These are phyloP conservation scores for Drosophila leontia DNA, from an alignment of 1,140 invertebrate species.

Conservation along the genomic window DNA sequence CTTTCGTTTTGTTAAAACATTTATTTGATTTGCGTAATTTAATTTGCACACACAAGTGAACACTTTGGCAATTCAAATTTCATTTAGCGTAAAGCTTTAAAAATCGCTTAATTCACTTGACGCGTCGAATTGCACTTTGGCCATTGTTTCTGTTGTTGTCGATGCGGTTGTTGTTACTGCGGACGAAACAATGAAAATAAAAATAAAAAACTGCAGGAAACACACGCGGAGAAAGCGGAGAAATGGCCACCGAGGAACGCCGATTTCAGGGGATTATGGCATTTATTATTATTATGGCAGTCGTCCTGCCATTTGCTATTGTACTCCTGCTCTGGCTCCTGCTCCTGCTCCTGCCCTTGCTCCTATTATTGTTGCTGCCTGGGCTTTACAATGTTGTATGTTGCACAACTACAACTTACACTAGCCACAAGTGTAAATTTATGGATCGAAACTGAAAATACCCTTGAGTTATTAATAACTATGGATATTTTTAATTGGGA, in stretches of 20 bases:
- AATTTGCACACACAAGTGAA: slow-evolving; percentile 78
- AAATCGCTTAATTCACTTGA: slow-evolving; percentile 82
- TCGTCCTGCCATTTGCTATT: slow-evolving; percentile 47
- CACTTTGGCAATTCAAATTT: slow-evolving; percentile 79
- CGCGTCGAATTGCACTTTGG: slow-evolving; percentile 60
- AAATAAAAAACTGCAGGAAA: slow-evolving; percentile 73
- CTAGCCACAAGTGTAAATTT: not conserved
- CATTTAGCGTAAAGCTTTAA: slow-evolving; percentile 82
- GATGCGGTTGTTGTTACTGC: slow-evolving; percentile 47
- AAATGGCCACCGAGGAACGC: slow-evolving; percentile 46
- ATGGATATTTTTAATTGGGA: not conserved
- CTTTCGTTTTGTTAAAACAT: slow-evolving; percentile 54
- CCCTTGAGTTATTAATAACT: not conserved
- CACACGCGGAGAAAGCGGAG: slow-evolving; percentile 9
- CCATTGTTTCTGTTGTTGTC: slow-evolving; percentile 40
- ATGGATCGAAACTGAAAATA: not conserved
- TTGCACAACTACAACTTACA: slow-evolving; percentile 20
- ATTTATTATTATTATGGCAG: slow-evolving; percentile 80
- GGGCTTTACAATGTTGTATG: slow-evolving; percentile 53
- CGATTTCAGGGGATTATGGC: slow-evolving; percentile 73
- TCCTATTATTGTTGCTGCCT: slow-evolving; percentile 26
- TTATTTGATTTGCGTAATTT: slow-evolving; percentile 82
- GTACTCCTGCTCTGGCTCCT: slow-evolving; percentile 1
- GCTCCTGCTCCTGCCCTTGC: not conserved
- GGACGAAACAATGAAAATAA: slow-evolving; percentile 79